phyloP scores from a whole-genome alignment of 2,113 vertebrate genomes.

The Chitala chitala region DNA sequence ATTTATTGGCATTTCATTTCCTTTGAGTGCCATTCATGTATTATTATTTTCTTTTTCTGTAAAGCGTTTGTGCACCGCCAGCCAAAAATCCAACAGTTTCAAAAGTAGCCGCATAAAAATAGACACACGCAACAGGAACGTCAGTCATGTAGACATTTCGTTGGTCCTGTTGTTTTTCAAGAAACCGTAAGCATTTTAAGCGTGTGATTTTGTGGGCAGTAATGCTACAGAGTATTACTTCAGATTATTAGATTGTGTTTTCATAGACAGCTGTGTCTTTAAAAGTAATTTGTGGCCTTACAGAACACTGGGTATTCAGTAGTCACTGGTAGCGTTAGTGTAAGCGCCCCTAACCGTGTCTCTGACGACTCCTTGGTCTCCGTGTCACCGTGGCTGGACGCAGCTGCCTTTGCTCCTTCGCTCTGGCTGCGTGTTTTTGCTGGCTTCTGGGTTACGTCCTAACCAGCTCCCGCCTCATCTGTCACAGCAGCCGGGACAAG shows the following conservation, averaged over 20 bases:
- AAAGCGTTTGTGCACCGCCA: background rate
- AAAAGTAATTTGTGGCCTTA: no score
- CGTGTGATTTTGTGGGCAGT: no score
- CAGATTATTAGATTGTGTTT: no score
- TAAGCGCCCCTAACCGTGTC: no score
- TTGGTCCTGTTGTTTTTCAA: background rate
- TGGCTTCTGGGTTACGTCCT: background rate
- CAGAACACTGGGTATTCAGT: no score
- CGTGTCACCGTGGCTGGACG: no score
- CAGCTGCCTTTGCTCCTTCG: no score
- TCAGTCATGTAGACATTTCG: background rate
- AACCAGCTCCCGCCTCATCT: background rate
- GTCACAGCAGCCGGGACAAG: constrained; percentile 27
- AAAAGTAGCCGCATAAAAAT: background rate
- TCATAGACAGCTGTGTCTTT: no score
- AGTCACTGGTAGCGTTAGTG: no score
- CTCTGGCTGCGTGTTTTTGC: background rate
- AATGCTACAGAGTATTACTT: no score
- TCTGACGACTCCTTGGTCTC: no score
- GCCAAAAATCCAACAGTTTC: background rate
- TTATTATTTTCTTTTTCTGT: background rate
- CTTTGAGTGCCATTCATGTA: background rate
- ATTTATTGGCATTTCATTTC: background rate
- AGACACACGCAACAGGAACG: background rate
- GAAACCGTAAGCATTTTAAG: no score